phyloP scores from a whole-genome alignment of 2,113 vertebrate species.

The Porphyrio hochstetteri region DNA sequence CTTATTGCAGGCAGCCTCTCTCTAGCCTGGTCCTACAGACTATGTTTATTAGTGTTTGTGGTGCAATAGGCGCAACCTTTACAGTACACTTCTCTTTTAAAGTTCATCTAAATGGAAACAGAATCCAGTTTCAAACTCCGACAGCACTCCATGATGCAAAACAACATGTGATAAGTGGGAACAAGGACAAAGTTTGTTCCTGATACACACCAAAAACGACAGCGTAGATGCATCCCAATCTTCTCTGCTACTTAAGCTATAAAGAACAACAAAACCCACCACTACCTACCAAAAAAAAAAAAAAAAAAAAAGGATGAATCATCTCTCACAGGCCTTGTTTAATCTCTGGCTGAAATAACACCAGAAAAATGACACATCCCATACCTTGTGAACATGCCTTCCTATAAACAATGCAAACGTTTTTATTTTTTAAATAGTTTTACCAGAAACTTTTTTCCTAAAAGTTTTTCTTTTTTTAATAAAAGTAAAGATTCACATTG shows the following conservation, averaged over 20 bases:
- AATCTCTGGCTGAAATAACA: not conserved
- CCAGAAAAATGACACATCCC: not conserved
- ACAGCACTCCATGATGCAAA: not conserved
- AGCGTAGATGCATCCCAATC: not conserved
- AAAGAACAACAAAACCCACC: not conserved
- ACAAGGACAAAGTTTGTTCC: not conserved
- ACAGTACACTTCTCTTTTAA: not conserved
- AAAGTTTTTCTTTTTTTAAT: not conserved
- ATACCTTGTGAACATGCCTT: not conserved
- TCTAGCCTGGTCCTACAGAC: not conserved
- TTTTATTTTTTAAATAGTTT: not conserved
- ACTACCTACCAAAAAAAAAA: not conserved
- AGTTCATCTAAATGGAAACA: not conserved
- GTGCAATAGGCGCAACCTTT: not conserved
- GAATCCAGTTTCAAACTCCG: not conserved
- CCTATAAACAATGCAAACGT: not conserved
- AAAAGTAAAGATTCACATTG: not conserved
- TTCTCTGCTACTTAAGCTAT: not conserved
- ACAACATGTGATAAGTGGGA: not conserved
- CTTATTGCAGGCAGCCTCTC: not conserved
- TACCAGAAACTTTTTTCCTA: not conserved
- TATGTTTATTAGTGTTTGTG: not conserved
- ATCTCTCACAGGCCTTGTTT: not conserved
- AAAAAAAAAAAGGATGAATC: rapidly evolving
- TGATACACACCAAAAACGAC: not conserved